Percentiles rank a stretch among this genome's conserved stretches.
These are phyloP conservation scores for Boloria euphrosyne DNA, from an alignment of 2,888 invertebrate species.

Conservation along the genomic window DNA sequence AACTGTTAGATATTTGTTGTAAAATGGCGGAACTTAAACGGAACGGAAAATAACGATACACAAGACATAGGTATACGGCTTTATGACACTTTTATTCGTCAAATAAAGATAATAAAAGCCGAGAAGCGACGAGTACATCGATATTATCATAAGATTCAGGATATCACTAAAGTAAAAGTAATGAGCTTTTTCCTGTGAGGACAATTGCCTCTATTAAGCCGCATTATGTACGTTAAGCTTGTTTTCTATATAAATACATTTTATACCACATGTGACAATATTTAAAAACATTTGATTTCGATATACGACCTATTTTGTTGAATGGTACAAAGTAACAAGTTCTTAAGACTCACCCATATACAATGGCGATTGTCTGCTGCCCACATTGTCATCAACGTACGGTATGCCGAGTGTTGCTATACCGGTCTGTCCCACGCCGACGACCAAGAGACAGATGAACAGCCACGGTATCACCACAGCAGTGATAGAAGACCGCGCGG, in stretches of 20 bases:
- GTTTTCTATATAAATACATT: constrained; percentile 1
- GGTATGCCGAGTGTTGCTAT: constrained; percentile 96
- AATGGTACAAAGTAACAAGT: background rate
- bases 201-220: constrained; percentile 37
- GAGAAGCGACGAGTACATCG: constrained; percentile 19
- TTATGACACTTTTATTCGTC: background rate
- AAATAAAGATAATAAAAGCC: constrained; percentile 16
- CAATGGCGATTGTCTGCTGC: constrained; percentile 94
- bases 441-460: constrained; percentile 92
- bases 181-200: constrained; percentile 39
- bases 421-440: constrained; percentile 96
- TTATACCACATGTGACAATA: background rate
- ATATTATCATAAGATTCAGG: constrained; percentile 25
- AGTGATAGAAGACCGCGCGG: constrained; percentile 88
- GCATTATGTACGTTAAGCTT: constrained; percentile 6
- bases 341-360: constrained; percentile 89
- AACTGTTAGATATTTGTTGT: no score
- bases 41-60: no score
- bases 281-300: background rate
- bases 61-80: no score
- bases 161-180: constrained; percentile 39
- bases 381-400: constrained; percentile 96
- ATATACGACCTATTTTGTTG: background rate
- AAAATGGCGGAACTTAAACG: background rate
- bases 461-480: constrained; percentile 93